Conservation (phyloP, 2,113 vertebrate genomes). For the Colinus virginianus region DNA sequence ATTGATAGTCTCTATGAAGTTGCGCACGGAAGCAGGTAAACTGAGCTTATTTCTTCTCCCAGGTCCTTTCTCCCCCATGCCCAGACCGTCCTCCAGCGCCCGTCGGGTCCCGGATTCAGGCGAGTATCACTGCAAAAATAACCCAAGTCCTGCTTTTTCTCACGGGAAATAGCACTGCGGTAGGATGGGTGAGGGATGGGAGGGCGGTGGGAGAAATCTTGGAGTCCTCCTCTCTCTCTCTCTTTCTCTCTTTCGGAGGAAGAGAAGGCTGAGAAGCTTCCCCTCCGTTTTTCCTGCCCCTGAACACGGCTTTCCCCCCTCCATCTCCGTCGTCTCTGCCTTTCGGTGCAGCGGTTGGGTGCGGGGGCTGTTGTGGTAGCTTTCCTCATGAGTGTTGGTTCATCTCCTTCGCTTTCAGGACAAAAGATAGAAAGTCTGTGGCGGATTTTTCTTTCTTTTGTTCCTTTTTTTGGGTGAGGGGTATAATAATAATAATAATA, state of each 20-base stretch:
- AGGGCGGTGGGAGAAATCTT: background rate
- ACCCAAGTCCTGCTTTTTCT: background rate
- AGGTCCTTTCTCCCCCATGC: background rate
- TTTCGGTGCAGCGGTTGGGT: background rate
- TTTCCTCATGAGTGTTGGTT: background rate
- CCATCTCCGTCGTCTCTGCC: background rate
- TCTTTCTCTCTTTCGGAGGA: accelerated
- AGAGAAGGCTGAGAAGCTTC: background rate
- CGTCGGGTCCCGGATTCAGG: background rate
- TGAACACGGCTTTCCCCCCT: background rate
- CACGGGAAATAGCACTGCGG: background rate
- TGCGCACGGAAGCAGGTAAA: background rate
- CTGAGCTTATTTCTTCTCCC: background rate
- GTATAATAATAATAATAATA: too few species aligned
- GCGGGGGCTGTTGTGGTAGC: background rate
- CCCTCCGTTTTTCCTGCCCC: background rate
- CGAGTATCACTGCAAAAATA: background rate
- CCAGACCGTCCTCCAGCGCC: background rate
- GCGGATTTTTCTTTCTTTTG: too few species aligned
- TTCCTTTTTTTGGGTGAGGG: too few species aligned
- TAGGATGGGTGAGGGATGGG: background rate
- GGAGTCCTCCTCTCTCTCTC: background rate
- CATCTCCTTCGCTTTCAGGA: background rate
- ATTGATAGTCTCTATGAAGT: background rate
- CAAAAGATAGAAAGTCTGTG: background rate